Conservation (phyloP, 1,140 invertebrate genomes). For the Panagrolaimus sp. region DNA sequence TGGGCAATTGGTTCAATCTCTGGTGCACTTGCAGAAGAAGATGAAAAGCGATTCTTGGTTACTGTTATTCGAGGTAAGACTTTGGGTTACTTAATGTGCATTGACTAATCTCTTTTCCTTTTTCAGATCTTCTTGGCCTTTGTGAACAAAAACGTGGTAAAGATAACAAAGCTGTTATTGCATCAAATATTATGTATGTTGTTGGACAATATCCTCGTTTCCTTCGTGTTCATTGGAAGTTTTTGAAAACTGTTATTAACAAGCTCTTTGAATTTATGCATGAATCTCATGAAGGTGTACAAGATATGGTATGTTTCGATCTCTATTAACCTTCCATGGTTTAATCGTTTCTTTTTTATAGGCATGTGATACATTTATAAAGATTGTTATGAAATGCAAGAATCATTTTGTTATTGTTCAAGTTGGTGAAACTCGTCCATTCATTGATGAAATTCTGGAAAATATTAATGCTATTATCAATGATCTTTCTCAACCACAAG, state of each 20-base stretch:
- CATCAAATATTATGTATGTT: constrained; percentile 99
- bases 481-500: constrained; percentile 93
- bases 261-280: constrained; percentile 99
- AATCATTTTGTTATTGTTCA: constrained; percentile 90
- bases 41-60: constrained; percentile 97
- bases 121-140: constrained; percentile 79
- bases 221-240: constrained; percentile 98
- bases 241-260: constrained; percentile 99
- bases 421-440: constrained; percentile 88
- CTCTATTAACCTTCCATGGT: no score
- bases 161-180: constrained; percentile 99
- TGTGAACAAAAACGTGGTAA: constrained; percentile 99
- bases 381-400: constrained; percentile 97
- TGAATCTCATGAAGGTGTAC: constrained; percentile 96
- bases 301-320: no score
- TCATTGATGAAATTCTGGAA: constrained; percentile 95
- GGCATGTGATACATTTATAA: constrained; percentile 99
- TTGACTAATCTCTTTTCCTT: constrained; percentile 1
- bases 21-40: constrained; percentile 96
- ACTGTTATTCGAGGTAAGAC: constrained; percentile 80
- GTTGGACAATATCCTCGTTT: constrained; percentile 99
- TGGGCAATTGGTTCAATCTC: constrained; percentile 99
- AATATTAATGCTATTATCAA: constrained; percentile 96
- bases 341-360: no score
- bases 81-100: neutral